Evolutionary conservation across 2,888 invertebrate genomes (phyloP).

Genomic region (Leucania comma): DNA sequence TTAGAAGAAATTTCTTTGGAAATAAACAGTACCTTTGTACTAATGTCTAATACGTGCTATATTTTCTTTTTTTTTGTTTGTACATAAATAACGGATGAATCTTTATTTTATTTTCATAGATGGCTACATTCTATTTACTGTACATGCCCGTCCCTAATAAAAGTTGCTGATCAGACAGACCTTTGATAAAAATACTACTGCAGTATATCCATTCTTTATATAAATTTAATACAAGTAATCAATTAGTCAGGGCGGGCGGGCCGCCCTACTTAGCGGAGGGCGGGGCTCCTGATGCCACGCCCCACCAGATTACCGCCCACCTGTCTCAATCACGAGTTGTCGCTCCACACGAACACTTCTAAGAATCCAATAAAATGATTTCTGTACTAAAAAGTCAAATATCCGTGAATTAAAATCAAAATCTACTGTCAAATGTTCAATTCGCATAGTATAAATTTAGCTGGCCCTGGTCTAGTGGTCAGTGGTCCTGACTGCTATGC

Average conservation of each 20-base stretch:
- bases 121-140: background rate
- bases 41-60: too few species aligned
- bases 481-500: too few species aligned
- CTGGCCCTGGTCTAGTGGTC: too few species aligned
- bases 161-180: slow-evolving; percentile 24
- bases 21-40: too few species aligned
- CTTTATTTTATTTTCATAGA: too few species aligned
- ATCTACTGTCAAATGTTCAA: too few species aligned
- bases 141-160: background rate
- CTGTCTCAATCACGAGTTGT: slow-evolving; percentile 58
- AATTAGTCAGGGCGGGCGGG: slow-evolving; percentile 60
- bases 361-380: slow-evolving; percentile 38
- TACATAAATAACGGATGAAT: too few species aligned
- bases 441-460: too few species aligned
- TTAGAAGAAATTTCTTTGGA: too few species aligned
- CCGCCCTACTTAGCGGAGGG: slow-evolving; percentile 55
- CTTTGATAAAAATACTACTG: slow-evolving; percentile 22
- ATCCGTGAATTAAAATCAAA: too few species aligned
- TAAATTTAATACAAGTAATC: slow-evolving; percentile 61
- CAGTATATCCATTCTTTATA: slow-evolving; percentile 44
- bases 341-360: slow-evolving; percentile 53
- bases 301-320: slow-evolving; percentile 58
- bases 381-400: background rate
- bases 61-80: too few species aligned
- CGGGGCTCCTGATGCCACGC: slow-evolving; percentile 55